These are phyloP conservation scores for Stramonita haemastoma DNA, from an alignment of 2,888 invertebrate species.

Conservation along the genomic window DNA sequence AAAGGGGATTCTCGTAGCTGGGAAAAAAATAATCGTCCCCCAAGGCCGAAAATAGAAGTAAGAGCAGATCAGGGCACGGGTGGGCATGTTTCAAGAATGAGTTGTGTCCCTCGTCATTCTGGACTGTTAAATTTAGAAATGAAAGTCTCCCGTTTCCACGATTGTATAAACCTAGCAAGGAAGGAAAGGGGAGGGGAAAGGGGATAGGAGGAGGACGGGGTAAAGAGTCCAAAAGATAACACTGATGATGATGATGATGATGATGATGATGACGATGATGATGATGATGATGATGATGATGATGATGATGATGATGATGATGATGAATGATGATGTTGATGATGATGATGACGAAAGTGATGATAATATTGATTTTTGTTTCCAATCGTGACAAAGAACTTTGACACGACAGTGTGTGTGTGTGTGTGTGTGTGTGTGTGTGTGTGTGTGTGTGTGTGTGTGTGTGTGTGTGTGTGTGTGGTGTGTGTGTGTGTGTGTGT, in stretches of 20 bases:
- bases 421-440: slow-evolving; percentile 3
- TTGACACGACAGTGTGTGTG: background rate
- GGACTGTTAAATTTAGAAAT: background rate
- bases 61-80: background rate
- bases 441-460: slow-evolving; percentile 21
- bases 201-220: background rate
- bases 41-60: background rate
- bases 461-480: background rate
- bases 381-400: no score
- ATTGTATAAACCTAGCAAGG: no score
- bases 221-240: background rate
- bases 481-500: background rate
- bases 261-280: no score
- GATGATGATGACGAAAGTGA: no score
- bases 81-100: background rate
- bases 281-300: no score
- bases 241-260: no score
- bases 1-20: background rate
- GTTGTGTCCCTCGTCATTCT: background rate
- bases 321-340: no score
- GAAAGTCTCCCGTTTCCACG: background rate
- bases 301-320: no score
- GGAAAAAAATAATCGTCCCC: background rate
- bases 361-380: no score
- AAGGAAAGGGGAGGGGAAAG: background rate